Evolutionary conservation across 2,888 invertebrate genomes (phyloP).

Genomic region (Acleris literana): DNA sequence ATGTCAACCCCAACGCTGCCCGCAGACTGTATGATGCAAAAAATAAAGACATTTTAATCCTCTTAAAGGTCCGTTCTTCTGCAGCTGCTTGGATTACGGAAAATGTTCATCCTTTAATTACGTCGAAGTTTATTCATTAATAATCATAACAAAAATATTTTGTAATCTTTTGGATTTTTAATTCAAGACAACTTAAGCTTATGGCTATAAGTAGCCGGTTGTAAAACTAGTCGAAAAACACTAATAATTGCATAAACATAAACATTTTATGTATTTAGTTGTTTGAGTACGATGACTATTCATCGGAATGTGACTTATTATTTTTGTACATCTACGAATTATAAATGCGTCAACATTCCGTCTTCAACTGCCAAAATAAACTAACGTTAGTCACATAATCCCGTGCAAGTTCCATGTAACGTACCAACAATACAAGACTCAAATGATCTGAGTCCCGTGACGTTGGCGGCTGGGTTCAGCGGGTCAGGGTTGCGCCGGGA

Average conservation of each 20-base stretch:
- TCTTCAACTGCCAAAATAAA: not conserved
- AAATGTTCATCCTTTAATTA: slow-evolving; percentile 31
- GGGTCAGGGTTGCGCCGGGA: slow-evolving; percentile 73
- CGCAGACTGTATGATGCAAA: slow-evolving; percentile 26
- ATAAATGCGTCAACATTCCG: not conserved
- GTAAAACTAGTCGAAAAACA: not conserved
- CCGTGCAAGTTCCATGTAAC: slow-evolving; percentile 23
- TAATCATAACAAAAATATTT: slow-evolving; percentile 33
- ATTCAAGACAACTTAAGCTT: slow-evolving; percentile 27
- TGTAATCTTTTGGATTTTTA: slow-evolving; percentile 25
- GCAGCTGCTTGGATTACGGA: slow-evolving; percentile 28
- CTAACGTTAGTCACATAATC: slow-evolving; percentile 14
- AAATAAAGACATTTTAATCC: slow-evolving; percentile 35
- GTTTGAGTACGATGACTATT: no score
- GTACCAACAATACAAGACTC: slow-evolving; percentile 24
- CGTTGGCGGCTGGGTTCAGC: slow-evolving; percentile 71
- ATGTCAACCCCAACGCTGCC: slow-evolving; percentile 27
- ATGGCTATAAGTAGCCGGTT: slow-evolving; percentile 3
- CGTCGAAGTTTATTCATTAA: slow-evolving; percentile 35
- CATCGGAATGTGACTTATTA: no score
- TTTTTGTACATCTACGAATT: no score
- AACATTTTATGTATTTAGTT: no score
- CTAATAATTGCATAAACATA: not conserved
- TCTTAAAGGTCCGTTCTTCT: slow-evolving; percentile 26
- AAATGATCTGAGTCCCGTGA: slow-evolving; percentile 55